Conservation (phyloP, 2,113 vertebrate genomes). For the Indicator maculatus region DNA sequence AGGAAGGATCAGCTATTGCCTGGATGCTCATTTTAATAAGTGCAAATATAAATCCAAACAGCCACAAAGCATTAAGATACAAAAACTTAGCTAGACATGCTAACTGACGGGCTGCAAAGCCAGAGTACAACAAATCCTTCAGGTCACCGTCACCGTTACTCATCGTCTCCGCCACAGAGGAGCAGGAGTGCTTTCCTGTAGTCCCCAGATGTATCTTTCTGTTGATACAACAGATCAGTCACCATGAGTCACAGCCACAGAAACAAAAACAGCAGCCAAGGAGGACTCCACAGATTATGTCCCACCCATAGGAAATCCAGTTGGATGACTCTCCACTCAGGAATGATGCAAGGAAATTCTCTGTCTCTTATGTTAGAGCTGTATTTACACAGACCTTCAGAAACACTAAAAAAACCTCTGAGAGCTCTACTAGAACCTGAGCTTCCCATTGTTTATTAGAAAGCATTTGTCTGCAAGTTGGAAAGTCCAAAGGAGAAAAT, state of each 20-base stretch:
- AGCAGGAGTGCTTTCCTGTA: slow-evolving; percentile 91
- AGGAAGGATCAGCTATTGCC: background rate
- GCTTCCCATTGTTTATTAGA: background rate
- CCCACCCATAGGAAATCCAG: slow-evolving; percentile 26
- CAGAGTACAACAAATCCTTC: background rate
- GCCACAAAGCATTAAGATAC: background rate
- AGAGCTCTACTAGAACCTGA: background rate
- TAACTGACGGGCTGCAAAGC: slow-evolving; percentile 36
- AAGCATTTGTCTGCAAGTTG: background rate
- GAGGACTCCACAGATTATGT: background rate
- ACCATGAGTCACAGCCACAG: slow-evolving; percentile 38
- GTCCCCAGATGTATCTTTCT: slow-evolving; percentile 92
- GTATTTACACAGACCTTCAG: background rate
- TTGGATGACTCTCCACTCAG: background rate
- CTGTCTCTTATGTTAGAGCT: background rate
- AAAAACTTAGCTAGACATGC: background rate
- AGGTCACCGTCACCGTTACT: slow-evolving; percentile 56
- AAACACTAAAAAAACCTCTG: background rate
- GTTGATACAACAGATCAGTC: slow-evolving; percentile 55
- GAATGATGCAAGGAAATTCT: slow-evolving; percentile 11
- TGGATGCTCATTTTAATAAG: background rate
- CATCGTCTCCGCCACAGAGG: slow-evolving; percentile 90
- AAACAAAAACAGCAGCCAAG: background rate
- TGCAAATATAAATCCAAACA: background rate
- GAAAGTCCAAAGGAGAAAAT: background rate